A percentile compares a stretch with the other conserved stretches of the same genome.
Evolutionary conservation across 1,140 invertebrate genomes (phyloP).

Genomic region (Cyrtorhinus lividipennis): DNA sequence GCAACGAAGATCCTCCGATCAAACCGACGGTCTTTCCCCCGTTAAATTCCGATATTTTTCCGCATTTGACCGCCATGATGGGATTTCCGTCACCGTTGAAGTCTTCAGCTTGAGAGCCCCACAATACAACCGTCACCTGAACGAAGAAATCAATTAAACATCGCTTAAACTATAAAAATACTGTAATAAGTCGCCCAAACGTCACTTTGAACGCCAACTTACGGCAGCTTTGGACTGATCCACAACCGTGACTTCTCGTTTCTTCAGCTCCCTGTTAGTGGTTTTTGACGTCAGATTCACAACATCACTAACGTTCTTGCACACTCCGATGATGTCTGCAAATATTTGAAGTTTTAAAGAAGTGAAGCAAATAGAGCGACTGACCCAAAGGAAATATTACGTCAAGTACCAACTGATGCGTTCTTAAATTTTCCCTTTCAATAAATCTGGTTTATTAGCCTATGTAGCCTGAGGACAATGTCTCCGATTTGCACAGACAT

Average conservation of each 20-base stretch:
- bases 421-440: no score
- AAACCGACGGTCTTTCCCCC: slow-evolving; percentile 50
- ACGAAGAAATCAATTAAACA: slow-evolving; percentile 23
- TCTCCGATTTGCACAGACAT: no score
- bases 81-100: slow-evolving; percentile 64
- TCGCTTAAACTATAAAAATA: background rate
- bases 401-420: no score
- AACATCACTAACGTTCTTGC: slow-evolving; percentile 58
- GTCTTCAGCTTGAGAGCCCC: slow-evolving; percentile 67
- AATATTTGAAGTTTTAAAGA: no score
- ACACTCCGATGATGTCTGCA: slow-evolving; percentile 82
- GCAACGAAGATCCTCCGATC: slow-evolving; percentile 41
- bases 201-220: no score
- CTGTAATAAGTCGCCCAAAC: no score
- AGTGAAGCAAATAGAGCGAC: no score
- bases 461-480: no score
- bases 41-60: slow-evolving; percentile 53
- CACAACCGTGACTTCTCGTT: slow-evolving; percentile 75
- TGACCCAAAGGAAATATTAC: no score
- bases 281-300: slow-evolving; percentile 51
- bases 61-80: slow-evolving; percentile 70
- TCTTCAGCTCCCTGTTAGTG: slow-evolving; percentile 70
- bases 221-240: slow-evolving; percentile 72
- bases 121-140: slow-evolving; percentile 53
- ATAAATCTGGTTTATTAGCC: no score